A percentile compares a stretch with the other conserved stretches of the same genome.
These are phyloP conservation scores for Clarias fuscus DNA, from an alignment of 2,797 vertebrate species.

Conservation along the genomic window DNA sequence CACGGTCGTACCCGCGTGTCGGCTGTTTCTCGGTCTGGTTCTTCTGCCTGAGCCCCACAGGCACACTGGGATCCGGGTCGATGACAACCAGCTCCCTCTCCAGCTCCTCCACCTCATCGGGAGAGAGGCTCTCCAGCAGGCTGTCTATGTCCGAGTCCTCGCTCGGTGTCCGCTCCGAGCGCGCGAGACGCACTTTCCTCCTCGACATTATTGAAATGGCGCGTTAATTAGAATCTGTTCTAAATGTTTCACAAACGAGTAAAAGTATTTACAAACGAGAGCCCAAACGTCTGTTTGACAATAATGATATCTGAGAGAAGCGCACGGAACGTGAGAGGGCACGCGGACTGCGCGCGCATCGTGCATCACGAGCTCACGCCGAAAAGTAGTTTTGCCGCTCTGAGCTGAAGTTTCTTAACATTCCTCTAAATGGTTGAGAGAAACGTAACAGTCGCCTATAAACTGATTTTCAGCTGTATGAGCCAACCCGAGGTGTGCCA, in stretches of 20 bases:
- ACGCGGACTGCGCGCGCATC: not conserved
- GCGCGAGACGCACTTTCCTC: conserved; percentile 41
- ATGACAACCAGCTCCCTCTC: conserved; percentile 77
- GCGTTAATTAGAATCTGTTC: not conserved
- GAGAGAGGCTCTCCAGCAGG: conserved; percentile 79
- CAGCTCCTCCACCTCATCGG: conserved; percentile 84
- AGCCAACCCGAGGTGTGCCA: not conserved
- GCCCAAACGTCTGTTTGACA: not conserved
- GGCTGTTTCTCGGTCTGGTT: conserved; percentile 72
- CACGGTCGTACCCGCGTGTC: conserved; percentile 69
- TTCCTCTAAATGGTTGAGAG: not conserved
- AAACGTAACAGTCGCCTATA: not conserved
- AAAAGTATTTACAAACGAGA: not conserved
- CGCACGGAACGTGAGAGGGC: not conserved
- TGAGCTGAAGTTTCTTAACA: not conserved
- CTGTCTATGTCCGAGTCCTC: conserved; percentile 83
- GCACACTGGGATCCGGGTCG: conserved; percentile 74
- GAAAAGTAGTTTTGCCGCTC: not conserved
- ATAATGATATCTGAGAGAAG: not conserved
- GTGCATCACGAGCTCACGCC: not conserved
- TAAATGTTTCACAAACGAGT: not conserved
- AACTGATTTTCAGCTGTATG: not conserved
- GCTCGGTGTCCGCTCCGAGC: conserved; percentile 22
- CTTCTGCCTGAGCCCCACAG: conserved; percentile 71
- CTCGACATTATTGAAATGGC: conserved; percentile 71